A percentile compares a stretch with the other conserved stretches of the same genome.
phyloP scores from a whole-genome alignment of 1,140 invertebrate genomes.

The Chironomus striatipennis region DNA sequence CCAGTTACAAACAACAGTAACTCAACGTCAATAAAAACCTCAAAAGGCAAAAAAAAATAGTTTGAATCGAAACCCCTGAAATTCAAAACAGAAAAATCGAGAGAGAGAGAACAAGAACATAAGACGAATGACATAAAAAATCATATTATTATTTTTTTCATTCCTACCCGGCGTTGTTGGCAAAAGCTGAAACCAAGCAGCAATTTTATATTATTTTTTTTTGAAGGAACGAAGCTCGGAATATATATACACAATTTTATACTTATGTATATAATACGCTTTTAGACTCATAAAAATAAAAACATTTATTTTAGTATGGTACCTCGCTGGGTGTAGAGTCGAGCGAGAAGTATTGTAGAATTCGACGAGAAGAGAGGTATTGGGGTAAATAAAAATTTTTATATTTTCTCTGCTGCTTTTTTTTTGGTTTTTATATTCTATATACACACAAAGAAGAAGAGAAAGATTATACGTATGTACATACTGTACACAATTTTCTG shows the following conservation, averaged over 20 bases:
- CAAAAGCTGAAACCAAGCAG: too few relatives aligned
- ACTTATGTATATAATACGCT: neutral
- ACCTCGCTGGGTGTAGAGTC: neutral
- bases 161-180: slow-evolving; percentile 2
- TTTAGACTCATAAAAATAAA: slow-evolving; percentile 20
- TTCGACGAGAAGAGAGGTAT: neutral
- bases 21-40: too few relatives aligned
- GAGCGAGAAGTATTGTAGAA: neutral
- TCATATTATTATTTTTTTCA: slow-evolving; percentile 8
- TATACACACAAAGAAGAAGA: neutral
- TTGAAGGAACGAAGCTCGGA: neutral
- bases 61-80: too few relatives aligned
- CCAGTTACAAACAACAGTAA: too few relatives aligned
- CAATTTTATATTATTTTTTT: neutral
- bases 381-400: slow-evolving; percentile 3
- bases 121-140: slow-evolving; percentile 3
- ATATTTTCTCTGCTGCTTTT: neutral
- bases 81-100: too few relatives aligned
- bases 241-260: slow-evolving; percentile 2
- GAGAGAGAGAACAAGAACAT: neutral
- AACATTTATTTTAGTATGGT: slow-evolving; percentile 19
- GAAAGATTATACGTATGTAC: too few relatives aligned
- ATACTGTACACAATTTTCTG: too few relatives aligned
- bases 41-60: too few relatives aligned
- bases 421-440: neutral